These are phyloP conservation scores for Eulemur macaco DNA, from an alignment of 2,113 vertebrate genomes.

Conservation along the genomic window DNA sequence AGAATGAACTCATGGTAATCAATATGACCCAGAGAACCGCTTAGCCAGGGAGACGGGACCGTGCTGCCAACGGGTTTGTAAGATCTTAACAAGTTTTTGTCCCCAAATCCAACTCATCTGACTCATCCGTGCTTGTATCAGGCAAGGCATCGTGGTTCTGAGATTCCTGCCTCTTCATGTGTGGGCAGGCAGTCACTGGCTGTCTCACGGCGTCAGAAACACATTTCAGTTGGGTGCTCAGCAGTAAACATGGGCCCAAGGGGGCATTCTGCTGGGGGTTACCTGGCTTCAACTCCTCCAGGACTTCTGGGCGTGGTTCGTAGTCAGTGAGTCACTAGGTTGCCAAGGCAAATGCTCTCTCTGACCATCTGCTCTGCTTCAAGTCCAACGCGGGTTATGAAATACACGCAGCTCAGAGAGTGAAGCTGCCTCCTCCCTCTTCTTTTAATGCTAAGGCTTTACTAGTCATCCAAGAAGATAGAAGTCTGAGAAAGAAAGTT, in stretches of 20 bases:
- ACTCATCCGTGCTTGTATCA: not conserved
- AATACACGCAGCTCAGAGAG: not conserved
- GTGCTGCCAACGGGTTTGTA: not conserved
- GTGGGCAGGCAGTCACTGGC: not conserved
- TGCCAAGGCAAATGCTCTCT: conserved; percentile 31
- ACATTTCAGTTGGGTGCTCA: not conserved
- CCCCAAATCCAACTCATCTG: not conserved
- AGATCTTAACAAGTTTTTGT: not conserved
- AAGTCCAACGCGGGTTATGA: not conserved
- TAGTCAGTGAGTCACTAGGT: not conserved
- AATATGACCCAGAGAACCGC: not conserved
- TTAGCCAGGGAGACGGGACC: not conserved
- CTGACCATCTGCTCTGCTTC: not conserved
- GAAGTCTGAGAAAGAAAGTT: not conserved
- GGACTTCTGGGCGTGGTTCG: not conserved
- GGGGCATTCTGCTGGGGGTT: not conserved
- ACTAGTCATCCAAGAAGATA: not conserved
- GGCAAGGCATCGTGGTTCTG: not conserved
- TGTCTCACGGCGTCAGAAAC: conserved; percentile 12
- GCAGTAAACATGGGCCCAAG: not conserved
- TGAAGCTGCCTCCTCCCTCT: not conserved
- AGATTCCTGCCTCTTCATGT: conserved; percentile 18
- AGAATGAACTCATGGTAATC: not conserved
- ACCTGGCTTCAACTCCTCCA: not conserved
- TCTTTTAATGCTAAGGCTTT: not conserved